These are phyloP conservation scores for silkworm (Bombyx mori) DNA, from an alignment of 1,140 invertebrate genomes.

Conservation along the genomic window ASM3026992v2 NC_085118.1:12495001-12495500, in stretches of 20 bases:
- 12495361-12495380: neutral
- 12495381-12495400: neutral
- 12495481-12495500: neutral
- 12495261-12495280: constrained; percentile 41
- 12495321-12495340: constrained; percentile 57
- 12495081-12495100: too few relatives aligned
- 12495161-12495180: too few relatives aligned
- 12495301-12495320: constrained; percentile 56
- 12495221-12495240: neutral
- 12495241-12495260: constrained; percentile 33
- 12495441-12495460: neutral
- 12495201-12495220: neutral
- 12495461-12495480: neutral
- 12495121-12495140: too few relatives aligned
- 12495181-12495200: too few relatives aligned
- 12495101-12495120: too few relatives aligned
- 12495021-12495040: too few relatives aligned
- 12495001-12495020: too few relatives aligned
- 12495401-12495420: too few relatives aligned
- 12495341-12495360: constrained; percentile 60
- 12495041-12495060: too few relatives aligned
- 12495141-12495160: too few relatives aligned
- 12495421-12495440: too few relatives aligned
- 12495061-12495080: too few relatives aligned
- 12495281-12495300: constrained; percentile 55